phyloP scores from a whole-genome alignment of 2,888 invertebrate genomes.

The Drosophila robusta region DNA sequence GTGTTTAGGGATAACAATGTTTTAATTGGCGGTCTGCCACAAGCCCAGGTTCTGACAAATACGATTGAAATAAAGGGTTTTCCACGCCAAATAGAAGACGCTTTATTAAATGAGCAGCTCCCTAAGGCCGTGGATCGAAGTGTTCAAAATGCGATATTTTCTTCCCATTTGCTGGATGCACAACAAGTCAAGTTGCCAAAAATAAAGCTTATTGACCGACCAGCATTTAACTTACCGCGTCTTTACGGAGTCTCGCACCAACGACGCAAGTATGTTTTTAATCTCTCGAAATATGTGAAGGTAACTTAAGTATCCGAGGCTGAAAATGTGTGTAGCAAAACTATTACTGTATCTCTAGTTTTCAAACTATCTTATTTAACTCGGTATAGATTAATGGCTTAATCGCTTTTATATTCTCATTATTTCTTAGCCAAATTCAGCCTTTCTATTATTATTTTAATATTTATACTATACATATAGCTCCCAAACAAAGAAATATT shows the following conservation, averaged over 20 bases:
- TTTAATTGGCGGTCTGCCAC: conserved; percentile 89
- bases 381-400: too few relatives aligned
- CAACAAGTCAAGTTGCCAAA: conserved; percentile 92
- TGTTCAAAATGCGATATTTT: conserved; percentile 88
- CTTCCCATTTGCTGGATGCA: conserved; percentile 90
- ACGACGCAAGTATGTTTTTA: conserved; percentile 88
- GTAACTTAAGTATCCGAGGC: too few relatives aligned
- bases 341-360: too few relatives aligned
- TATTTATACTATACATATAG: too few relatives aligned
- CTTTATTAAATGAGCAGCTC: conserved; percentile 85
- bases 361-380: too few relatives aligned
- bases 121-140: conserved; percentile 86
- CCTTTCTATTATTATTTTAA: too few relatives aligned
- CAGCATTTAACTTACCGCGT: conserved; percentile 90
- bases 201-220: conserved; percentile 89
- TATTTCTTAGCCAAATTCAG: too few relatives aligned
- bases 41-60: conserved; percentile 93
- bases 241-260: conserved; percentile 90
- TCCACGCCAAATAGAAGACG: conserved; percentile 87
- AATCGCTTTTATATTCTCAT: too few relatives aligned
- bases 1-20: conserved; percentile 88
- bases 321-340: too few relatives aligned
- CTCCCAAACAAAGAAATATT: too few relatives aligned
- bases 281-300: not conserved
- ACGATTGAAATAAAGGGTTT: conserved; percentile 88